Conservation (phyloP, 2,888 invertebrate genomes). For the Eristalinus aeneus region DNA sequence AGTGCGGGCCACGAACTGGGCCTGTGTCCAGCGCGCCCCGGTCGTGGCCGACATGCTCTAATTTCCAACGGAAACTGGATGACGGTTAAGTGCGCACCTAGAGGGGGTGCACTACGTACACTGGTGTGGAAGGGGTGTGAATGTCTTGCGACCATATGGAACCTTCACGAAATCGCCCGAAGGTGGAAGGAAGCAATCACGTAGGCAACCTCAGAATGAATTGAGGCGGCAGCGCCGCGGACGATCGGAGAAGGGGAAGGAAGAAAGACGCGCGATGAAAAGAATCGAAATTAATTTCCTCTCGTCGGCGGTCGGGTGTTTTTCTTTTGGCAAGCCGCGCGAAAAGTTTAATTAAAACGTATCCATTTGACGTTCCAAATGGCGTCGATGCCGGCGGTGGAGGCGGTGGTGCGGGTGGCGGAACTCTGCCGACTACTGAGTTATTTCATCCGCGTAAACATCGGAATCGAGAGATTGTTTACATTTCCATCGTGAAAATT, state of each 20-base stretch:
- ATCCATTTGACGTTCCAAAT: slow-evolving; percentile 23
- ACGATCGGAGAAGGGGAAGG: neutral
- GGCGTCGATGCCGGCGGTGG: neutral
- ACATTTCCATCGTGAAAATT: slow-evolving; percentile 52
- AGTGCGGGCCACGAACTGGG: neutral
- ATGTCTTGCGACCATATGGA: neutral
- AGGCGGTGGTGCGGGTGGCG: neutral
- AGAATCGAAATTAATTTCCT: slow-evolving; percentile 61
- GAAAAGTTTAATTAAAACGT: slow-evolving; percentile 68
- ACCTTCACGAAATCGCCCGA: neutral
- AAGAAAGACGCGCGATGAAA: slow-evolving; percentile 14
- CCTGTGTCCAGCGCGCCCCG: neutral
- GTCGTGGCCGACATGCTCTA: neutral
- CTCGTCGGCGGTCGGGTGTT: slow-evolving; percentile 28
- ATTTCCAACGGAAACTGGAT: neutral
- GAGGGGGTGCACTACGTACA: neutral
- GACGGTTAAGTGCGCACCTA: neutral
- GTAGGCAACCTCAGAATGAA: slow-evolving; percentile 19
- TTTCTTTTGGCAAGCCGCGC: slow-evolving; percentile 49
- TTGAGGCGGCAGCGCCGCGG: neutral
- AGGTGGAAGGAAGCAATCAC: slow-evolving; percentile 6
- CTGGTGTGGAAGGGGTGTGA: neutral
- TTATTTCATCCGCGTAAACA: slow-evolving; percentile 64
- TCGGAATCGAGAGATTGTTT: slow-evolving; percentile 63
- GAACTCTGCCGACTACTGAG: slow-evolving; percentile 44